These are phyloP conservation scores for Myxocyprinus asiaticus DNA, from an alignment of 2,113 vertebrate species.

Conservation along the genomic window DNA sequence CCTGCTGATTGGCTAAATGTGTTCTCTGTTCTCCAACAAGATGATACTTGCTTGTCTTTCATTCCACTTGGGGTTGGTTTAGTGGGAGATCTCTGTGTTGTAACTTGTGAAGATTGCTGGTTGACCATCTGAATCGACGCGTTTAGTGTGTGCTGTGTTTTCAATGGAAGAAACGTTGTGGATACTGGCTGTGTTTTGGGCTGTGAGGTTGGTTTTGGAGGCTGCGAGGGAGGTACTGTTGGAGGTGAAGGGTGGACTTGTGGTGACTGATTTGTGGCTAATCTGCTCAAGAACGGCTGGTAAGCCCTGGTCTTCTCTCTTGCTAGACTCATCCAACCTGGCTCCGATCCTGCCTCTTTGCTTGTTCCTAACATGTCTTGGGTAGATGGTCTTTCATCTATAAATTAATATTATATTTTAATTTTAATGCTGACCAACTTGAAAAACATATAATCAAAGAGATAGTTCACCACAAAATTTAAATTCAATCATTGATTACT, in stretches of 20 bases:
- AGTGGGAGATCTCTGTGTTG: conserved; percentile 22
- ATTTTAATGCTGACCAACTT: not conserved
- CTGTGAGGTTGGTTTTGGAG: conserved; percentile 24
- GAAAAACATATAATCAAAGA: too few relatives aligned
- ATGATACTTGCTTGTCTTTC: conserved; percentile 5
- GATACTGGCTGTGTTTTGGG: conserved; percentile 5
- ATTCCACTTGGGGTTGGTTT: conserved; percentile 16
- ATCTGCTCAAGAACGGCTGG: conserved; percentile 62
- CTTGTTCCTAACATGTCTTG: not conserved
- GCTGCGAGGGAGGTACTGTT: not conserved
- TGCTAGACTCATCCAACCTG: conserved; percentile 76
- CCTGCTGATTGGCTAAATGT: not conserved
- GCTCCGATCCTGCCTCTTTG: conserved; percentile 51
- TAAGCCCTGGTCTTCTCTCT: conserved; percentile 74
- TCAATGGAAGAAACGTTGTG: conserved; percentile 11
- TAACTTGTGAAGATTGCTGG: conserved; percentile 4
- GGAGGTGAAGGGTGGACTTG: not conserved
- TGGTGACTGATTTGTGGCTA: not conserved
- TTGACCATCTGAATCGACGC: not conserved
- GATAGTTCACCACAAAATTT: too few relatives aligned
- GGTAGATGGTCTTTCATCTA: not conserved
- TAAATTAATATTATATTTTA: not conserved
- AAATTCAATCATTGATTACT: too few relatives aligned
- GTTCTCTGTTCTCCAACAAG: conserved; percentile 12
- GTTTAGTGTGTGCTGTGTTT: not conserved